Evolutionary conservation across 2,113 vertebrate genomes (phyloP), one percentile per base, ranked within the genome.

Genomic region (Heliornis fulica): DNA sequence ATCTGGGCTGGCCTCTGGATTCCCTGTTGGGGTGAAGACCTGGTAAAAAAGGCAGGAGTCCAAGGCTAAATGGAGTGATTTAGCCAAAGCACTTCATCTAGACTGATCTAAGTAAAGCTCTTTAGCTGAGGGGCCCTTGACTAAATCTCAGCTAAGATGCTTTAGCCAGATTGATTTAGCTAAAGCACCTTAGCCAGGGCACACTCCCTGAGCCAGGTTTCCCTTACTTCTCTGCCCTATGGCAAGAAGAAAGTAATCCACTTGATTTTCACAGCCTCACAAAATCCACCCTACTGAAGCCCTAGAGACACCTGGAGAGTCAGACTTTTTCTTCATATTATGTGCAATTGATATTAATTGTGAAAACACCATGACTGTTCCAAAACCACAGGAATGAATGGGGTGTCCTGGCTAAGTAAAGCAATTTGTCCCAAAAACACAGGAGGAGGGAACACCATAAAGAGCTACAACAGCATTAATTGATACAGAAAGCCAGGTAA

Each of bases 101-200:
- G n/a, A 63, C 29, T 89, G 59, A 93, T 96, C 85, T 93, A 56
- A 66, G 54, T 90, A 93, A 96, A 95, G 94, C 87, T 90, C 64
- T 91, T 95, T 95, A 93, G 76, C 85, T 86, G 59, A 78, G 80
- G 25, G 72, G 36, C 46, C 86, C 84, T 71, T 83, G 38, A 75
- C 83, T 90, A 95, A 96, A 94, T 75, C 90, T 82, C 89, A 77
- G 68, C 70, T 96, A 95, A 96, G 92, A 68, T 76, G 72, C 82
- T 97, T 95, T 93, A 61, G 54, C 22, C 46, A 70, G 75, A 94
- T 22, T 60, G 71, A 83, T 83, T 94, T 75, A 96, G 81, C 92
- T 85, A 93, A 97, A 96, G 89, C 78, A 87, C 45, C 60, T 96
- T 96, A 95, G 71, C 74, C 56, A 83, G 77, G 69, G 75, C 56